phyloP scores from a whole-genome alignment of 2,888 invertebrate genomes.

The Dasypogon diadema region DNA sequence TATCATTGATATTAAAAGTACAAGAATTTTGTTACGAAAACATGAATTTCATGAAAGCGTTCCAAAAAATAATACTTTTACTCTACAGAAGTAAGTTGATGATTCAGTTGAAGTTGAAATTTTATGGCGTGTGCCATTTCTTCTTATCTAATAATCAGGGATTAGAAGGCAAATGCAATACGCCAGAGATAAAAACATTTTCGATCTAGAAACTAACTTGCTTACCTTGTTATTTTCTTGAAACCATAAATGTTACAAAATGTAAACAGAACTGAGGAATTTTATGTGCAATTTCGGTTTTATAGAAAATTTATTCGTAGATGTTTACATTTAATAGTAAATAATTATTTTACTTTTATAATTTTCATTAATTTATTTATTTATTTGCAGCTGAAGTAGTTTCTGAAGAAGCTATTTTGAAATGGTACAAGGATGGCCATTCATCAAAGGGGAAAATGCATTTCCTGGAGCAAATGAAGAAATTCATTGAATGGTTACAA shows the following conservation, averaged over 20 bases:
- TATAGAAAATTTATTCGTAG: too few species aligned
- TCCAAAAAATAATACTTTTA: conserved; percentile 96
- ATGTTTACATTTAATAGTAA: too few species aligned
- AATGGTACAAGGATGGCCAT: conserved; percentile 96
- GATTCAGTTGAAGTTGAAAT: not conserved
- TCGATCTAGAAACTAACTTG: conserved; percentile 20
- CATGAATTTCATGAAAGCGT: conserved; percentile 99
- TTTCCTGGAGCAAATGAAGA: conserved; percentile 98
- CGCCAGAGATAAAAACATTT: conserved; percentile 19
- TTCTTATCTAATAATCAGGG: not conserved
- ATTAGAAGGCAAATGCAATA: conserved; percentile 1
- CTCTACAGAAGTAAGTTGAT: conserved; percentile 87
- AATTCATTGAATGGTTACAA: conserved; percentile 97
- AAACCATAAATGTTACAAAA: conserved; percentile 7
- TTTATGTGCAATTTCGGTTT: too few species aligned
- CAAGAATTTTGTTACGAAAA: conserved; percentile 99
- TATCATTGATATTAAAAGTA: conserved; percentile 89
- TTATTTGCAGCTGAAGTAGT: conserved; percentile 82
- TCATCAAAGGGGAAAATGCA: conserved; percentile 96
- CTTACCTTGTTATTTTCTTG: not conserved
- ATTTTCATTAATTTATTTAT: too few species aligned
- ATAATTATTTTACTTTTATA: too few species aligned
- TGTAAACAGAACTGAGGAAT: too few species aligned
- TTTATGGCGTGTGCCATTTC: conserved; percentile 1
- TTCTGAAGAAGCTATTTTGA: conserved; percentile 94